Evolutionary conservation across 2,797 vertebrate genomes (phyloP).

Genomic region (Florisuga fusca): DNA sequence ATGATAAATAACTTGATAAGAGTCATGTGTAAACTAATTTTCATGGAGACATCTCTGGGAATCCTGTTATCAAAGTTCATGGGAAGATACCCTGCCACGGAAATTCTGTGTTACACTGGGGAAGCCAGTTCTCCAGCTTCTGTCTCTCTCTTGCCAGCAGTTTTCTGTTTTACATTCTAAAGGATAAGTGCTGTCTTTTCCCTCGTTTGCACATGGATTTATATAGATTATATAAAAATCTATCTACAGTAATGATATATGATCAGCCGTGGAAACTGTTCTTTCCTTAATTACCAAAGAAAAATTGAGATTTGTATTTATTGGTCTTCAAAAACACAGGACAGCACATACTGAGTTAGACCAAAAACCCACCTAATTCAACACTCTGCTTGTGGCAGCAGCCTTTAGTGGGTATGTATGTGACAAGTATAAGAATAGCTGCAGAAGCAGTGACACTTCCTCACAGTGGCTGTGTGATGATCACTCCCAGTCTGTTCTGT

Average conservation of each 20-base stretch:
- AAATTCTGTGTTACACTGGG: not conserved
- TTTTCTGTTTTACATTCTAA: not conserved
- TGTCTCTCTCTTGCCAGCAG: not conserved
- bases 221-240: not conserved
- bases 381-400: not conserved
- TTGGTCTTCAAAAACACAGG: not conserved
- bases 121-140: not conserved
- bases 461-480: fast-evolving
- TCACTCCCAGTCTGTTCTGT: not conserved
- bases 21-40: not conserved
- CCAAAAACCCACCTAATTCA: not conserved
- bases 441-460: not conserved
- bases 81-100: not conserved
- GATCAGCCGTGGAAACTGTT: not conserved
- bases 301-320: not conserved
- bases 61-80: not conserved
- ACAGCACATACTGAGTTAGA: not conserved
- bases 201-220: not conserved
- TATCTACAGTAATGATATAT: not conserved
- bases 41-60: not conserved
- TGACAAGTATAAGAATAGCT: not conserved
- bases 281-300: not conserved
- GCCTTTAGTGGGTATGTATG: fast-evolving
- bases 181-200: not conserved
- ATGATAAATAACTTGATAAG: not conserved